These are phyloP conservation scores for Streptopelia turtur DNA, from an alignment of 2,797 vertebrate species.

Conservation along the genomic window DNA sequence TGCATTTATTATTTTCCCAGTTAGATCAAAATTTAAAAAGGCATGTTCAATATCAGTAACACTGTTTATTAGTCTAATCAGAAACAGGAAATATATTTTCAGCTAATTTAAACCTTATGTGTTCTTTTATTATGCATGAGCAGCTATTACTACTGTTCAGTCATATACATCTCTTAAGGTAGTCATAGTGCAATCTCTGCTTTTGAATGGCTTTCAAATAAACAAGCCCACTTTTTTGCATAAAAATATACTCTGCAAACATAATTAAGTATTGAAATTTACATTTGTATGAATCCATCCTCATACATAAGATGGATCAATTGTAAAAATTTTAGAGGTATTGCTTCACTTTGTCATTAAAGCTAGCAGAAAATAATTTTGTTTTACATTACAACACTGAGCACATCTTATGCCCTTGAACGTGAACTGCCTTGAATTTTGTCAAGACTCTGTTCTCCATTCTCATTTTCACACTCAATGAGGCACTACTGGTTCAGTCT, in stretches of 20 bases:
- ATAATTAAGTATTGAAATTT: slow-evolving; percentile 38
- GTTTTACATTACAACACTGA: background rate
- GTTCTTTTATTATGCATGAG: slow-evolving; percentile 48
- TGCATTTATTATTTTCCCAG: slow-evolving; percentile 34
- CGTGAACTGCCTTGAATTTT: background rate
- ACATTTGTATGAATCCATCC: slow-evolving; percentile 7
- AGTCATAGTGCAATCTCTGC: background rate
- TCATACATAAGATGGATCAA: background rate
- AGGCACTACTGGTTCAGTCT: slow-evolving; percentile 18
- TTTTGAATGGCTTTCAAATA: slow-evolving; percentile 15
- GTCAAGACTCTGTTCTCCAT: slow-evolving; percentile 17
- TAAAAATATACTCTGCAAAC: slow-evolving; percentile 2
- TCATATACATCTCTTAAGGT: background rate
- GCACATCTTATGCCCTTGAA: slow-evolving; percentile 4
- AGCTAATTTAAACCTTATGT: slow-evolving; percentile 25
- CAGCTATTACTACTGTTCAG: slow-evolving; percentile 1
- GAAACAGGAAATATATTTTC: slow-evolving; percentile 22
- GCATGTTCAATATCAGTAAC: background rate
- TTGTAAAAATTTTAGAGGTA: background rate
- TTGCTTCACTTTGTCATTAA: background rate
- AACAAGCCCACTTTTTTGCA: slow-evolving; percentile 8
- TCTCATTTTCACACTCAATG: slow-evolving; percentile 44
- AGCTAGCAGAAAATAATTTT: background rate
- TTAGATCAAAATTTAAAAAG: slow-evolving; percentile 31
- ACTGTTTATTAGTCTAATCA: slow-evolving; percentile 28